phyloP scores from a whole-genome alignment of 2,888 invertebrate genomes.

The Drosophila emarginata region DNA sequence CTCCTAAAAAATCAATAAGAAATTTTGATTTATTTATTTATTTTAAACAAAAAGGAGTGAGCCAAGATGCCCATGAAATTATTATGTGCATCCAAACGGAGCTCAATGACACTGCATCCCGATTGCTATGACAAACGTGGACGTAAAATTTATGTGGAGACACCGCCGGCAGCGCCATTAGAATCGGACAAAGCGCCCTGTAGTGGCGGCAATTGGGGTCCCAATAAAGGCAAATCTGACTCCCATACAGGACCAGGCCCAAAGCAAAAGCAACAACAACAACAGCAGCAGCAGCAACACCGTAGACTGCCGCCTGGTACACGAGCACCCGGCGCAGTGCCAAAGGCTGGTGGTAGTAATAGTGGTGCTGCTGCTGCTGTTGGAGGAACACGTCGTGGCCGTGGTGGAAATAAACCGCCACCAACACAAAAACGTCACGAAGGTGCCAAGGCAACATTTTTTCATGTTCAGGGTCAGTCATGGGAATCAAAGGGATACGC shows the following conservation, averaged over 20 bases:
- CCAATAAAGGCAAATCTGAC: no score
- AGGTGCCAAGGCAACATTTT: constrained; percentile 60
- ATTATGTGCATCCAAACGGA: constrained; percentile 48
- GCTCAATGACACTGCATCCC: constrained; percentile 31
- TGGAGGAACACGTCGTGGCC: not conserved
- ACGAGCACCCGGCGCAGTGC: constrained; percentile 23
- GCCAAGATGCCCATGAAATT: constrained; percentile 39
- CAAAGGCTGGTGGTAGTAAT: not conserved
- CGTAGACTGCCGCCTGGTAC: constrained; percentile 59
- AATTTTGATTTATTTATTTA: not conserved
- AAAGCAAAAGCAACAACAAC: constrained; percentile 36
- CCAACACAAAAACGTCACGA: constrained; percentile 16
- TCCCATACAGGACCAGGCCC: not conserved
- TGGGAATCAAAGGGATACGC: constrained; percentile 68
- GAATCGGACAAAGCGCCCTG: not conserved
- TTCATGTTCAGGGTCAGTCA: constrained; percentile 55
- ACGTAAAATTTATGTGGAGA: constrained; percentile 43
- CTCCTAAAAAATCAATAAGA: not conserved
- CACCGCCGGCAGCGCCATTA: not conserved
- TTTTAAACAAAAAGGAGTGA: not conserved
- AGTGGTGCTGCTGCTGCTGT: not conserved
- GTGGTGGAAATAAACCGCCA: constrained; percentile 5
- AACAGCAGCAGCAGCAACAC: not conserved
- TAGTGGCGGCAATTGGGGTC: constrained; percentile 8
- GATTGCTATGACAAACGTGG: constrained; percentile 54